A percentile compares a stretch with the other conserved stretches of the same genome.
phyloP scores from a whole-genome alignment of 2,888 invertebrate genomes.

The Coronaproctus castanopsis region DNA sequence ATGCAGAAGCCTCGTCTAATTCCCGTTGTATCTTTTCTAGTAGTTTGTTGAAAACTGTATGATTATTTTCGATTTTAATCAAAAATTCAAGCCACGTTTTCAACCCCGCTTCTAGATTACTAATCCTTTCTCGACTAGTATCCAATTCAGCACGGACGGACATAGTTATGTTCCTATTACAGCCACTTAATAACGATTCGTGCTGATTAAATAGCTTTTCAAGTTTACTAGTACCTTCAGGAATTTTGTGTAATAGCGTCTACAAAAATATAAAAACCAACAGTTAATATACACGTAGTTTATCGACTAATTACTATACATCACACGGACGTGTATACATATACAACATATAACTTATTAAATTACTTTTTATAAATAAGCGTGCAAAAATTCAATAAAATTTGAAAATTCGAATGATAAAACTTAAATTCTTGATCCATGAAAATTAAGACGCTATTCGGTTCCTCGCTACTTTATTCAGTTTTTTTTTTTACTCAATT shows the following conservation, averaged over 20 bases:
- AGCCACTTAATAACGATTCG: slow-evolving; percentile 34
- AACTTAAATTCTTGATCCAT: no score
- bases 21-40: neutral
- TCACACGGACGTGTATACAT: no score
- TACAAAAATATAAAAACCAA: slow-evolving; percentile 11
- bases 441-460: no score
- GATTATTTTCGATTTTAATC: slow-evolving; percentile 2
- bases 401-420: no score
- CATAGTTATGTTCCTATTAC: slow-evolving; percentile 29
- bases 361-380: no score
- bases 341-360: no score
- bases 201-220: slow-evolving; percentile 44
- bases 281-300: no score
- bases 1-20: neutral
- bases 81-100: slow-evolving; percentile 42
- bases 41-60: neutral
- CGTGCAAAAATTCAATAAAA: no score
- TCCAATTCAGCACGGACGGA: slow-evolving; percentile 64
- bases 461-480: no score
- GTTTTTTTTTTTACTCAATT: no score
- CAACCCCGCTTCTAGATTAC: slow-evolving; percentile 55
- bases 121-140: slow-evolving; percentile 52
- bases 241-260: slow-evolving; percentile 41
- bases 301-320: no score
- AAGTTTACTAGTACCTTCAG: slow-evolving; percentile 43